Conservation (phyloP, 2,888 invertebrate genomes). For the Lasioglossum calceatum region DNA sequence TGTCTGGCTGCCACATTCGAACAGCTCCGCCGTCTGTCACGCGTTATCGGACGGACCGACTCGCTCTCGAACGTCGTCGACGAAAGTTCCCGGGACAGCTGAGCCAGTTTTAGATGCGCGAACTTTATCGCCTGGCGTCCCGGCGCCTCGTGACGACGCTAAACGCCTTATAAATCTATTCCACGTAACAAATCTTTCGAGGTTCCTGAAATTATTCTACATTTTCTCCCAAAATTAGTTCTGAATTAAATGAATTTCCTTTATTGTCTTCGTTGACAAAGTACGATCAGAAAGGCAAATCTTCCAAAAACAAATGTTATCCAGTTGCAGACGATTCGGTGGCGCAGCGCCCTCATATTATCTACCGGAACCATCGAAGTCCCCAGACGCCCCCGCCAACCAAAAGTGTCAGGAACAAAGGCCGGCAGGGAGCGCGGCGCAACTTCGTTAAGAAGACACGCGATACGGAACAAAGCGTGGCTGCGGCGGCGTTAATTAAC, state of each 20-base stretch:
- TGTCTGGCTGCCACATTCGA: constrained; percentile 4
- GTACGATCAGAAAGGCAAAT: neutral
- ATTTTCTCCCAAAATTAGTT: neutral
- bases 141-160: neutral
- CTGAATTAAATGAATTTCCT: neutral
- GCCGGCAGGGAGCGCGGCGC: neutral
- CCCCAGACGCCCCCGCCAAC: neutral
- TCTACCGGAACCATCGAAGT: neutral
- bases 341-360: neutral
- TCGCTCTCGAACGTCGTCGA: constrained; percentile 10
- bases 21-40: neutral
- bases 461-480: neutral
- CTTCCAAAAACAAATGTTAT: neutral
- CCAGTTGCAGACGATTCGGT: neutral
- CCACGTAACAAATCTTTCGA: neutral
- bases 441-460: constrained; percentile 10
- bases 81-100: constrained; percentile 12
- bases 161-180: neutral
- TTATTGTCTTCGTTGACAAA: neutral
- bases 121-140: constrained; percentile 4
- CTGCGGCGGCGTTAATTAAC: constrained; percentile 11
- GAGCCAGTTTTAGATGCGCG: constrained; percentile 19
- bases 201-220: neutral
- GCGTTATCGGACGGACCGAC: constrained; percentile 8
- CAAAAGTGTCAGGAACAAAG: constrained; percentile 7